Evolutionary conservation across 2,113 vertebrate genomes (phyloP), one percentile per base, ranked within the genome.

Genomic region (Chunga burmeisteri): DNA sequence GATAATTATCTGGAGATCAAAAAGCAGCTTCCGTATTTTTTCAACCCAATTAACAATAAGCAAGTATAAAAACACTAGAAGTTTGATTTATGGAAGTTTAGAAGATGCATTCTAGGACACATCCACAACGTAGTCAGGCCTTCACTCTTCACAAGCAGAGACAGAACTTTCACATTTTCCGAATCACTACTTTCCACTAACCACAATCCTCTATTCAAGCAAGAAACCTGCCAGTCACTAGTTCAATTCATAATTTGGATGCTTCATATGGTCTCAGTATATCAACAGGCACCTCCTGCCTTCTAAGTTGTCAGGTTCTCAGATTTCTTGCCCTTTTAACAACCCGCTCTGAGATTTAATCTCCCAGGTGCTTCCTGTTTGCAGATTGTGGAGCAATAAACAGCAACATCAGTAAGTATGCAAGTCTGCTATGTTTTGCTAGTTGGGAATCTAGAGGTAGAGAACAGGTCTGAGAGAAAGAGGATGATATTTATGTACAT

Each of bases 321-420:
- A 46, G 15, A 90, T 93, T 96, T 97, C 94, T 65, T 95, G 40
- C 68, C 46, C 78, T 90, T 94, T 94, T 96, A 95, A 96, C 81
- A 93, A 93, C 38, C 30, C 59, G 53, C 36, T n/a, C 86, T 34
- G 73, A 96, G 90, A 86, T 91, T 95, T 95, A 93, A 93, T 94
- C 81, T 96, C 86, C 86, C 97, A 97, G 96, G 96, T 96, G 92
- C 72, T 96, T 96, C 96, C 95, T 95, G 95, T 95, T 94, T 95
- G 91, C 58, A 81, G 86, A 89, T 47, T 80, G 67, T 72, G 56
- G 84, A 87, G 94, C 81, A 95, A 95, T 93, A 96, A 95, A 96
- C 92, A 93, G 93, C 61, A 87, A 90, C 81, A 79, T 70, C 81
- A 81, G 40, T 58, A 77, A 71, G 47, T 38, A 29, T 18, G 27